Percentiles rank a stretch among this genome's conserved stretches.
Conservation (phyloP, 2,888 invertebrate species). For the Noctua comes region DNA sequence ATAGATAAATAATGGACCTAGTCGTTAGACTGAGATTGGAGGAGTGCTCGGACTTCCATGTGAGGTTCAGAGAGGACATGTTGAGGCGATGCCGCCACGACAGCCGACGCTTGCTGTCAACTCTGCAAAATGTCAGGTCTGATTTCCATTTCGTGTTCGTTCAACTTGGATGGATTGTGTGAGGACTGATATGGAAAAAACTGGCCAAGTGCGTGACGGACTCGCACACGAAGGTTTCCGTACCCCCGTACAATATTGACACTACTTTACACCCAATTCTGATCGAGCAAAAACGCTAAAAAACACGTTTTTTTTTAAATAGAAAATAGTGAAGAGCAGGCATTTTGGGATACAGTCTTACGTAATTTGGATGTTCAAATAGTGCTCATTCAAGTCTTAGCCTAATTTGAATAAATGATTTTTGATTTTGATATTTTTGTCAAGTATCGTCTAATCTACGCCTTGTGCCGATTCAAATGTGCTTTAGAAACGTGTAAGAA, state of each 20-base stretch:
- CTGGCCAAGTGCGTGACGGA: background rate
- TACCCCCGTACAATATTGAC: background rate
- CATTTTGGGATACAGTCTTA: background rate
- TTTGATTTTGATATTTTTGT: background rate
- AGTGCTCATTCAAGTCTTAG: background rate
- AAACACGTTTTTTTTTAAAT: background rate
- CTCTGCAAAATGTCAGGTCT: constrained; percentile 46
- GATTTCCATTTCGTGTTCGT: constrained; percentile 9
- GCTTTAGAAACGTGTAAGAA: background rate
- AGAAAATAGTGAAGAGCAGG: background rate
- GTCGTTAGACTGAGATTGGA: constrained; percentile 75
- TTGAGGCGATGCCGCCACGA: constrained; percentile 77
- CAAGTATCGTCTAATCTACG: background rate
- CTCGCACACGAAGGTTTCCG: background rate
- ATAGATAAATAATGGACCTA: constrained; percentile 69
- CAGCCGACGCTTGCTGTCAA: constrained; percentile 63
- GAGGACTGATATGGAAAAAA: background rate
- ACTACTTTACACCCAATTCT: background rate
- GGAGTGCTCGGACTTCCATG: constrained; percentile 69
- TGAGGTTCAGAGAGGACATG: constrained; percentile 66
- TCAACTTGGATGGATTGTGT: background rate
- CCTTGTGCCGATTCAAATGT: background rate
- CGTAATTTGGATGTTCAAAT: background rate
- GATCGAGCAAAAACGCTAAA: background rate
- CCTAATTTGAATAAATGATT: background rate